Evolutionary conservation across 1,140 invertebrate genomes (phyloP), one percentile per base, ranked within the genome.

Genomic region (Pseudomyrmex sp.): DNA sequence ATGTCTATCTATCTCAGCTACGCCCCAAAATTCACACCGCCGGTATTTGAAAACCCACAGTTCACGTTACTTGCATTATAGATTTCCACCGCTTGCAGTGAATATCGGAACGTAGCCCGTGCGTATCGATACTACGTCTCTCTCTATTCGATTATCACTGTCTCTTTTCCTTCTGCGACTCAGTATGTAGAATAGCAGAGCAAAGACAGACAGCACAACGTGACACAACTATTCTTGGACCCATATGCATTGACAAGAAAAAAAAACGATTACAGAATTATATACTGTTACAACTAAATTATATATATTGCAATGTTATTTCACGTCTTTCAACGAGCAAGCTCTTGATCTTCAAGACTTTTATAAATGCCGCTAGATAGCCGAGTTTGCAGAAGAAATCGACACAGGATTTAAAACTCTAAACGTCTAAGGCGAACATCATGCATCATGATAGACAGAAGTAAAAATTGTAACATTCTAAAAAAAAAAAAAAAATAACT

Each of bases 181-280:
- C 87, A 90, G 79, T 87, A 73, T 82, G 69, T 73, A 85, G 80
- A 91, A 85, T 88, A 84, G 65, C 85, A 90, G 80, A 85, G 86
- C 84, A 88, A 89, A 82, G 83, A 89, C 85, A 91, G 87, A 83
- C 84, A 91, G 86, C 83, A 93, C 89, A 89, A 73, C 88, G 82
- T 91, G 92, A 94, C 93, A 94, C 93, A 93, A 87, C 88, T 91
- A 74, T 88, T 90, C 90, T 93, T 93, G 93, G 93, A 94, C 93
- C 93, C 93, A 94, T 94, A 92, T 93, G 91, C 91, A 92, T 92
- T 82, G 35, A 35, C 35, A 35, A 35, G 18, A 35, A 63, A 8
- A 20, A 82, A 73, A 74, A 54, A 77, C 8, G 54, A 61, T 82
- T 85, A 35, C 10, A 35, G 13, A 66, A 79, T 74, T 18, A 62